Evolutionary conservation across 2,888 invertebrate genomes (phyloP), one percentile per base, ranked within the genome.

Genomic region (Arctia plantaginis): DNA sequence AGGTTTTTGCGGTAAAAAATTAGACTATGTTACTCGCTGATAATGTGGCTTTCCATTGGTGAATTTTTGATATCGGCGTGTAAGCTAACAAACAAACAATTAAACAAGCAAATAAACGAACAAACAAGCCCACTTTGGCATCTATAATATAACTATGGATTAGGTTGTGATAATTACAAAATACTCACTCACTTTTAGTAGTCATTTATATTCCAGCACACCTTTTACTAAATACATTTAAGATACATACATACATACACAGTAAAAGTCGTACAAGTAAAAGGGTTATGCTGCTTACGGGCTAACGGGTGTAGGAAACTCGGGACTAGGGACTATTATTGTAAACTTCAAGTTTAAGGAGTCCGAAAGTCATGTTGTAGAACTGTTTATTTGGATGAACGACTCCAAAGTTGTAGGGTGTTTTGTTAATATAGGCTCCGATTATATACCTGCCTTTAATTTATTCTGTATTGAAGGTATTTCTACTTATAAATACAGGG

Each of bases 231-330:
- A 62, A 41, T 70, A 59, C 44, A 59, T 72, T 66, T 47, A 66
- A 66, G 66, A 67, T 67, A 75, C 77, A 71, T 77, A 77, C 66
- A 68, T 84, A 82, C 77, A 12, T 69, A 70, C 72, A 70, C 69
- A 82, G 77, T 80, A 77, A 84, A 81, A 78, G 81, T 84, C 75
- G n/a, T 68, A 35, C 41, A 59, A 75, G 72, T 74, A 73, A 81
- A 82, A 77, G 80, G 83, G 83, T 77, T 78, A 68, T 69, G 69
- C 62, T 71, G 69, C 77, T 73, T 69, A 64, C 72, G 76, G 69
- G 55, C 55, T 65, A 75, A 75, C 51, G 75, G 68, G 66, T 44
- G 74, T 69, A 80, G 78, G 78, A 81, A 76, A 77, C 65, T 59
- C 7, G 66, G 69, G 69, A 69, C 67, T 66, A 12, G 44, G 71